Evolutionary conservation across 2,888 invertebrate species (phyloP), one percentile per base, ranked within the genome.

Genomic region (Ochropleura leucogaster): DNA sequence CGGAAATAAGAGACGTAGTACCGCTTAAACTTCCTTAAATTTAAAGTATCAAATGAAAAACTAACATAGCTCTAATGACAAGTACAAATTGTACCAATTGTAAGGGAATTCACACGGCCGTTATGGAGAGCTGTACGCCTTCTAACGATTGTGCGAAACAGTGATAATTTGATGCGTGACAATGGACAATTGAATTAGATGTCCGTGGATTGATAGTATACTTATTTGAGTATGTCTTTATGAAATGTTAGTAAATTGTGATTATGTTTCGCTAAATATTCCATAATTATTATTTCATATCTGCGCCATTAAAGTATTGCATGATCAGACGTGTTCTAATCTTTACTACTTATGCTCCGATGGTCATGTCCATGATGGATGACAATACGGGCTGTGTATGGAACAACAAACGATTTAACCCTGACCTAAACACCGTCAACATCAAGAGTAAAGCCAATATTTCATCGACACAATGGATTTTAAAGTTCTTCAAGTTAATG

Each of bases 111-210:
- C 80, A 74, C 86, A 81, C 80, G 59, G 53, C 75, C 9, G 47
- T 68, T 83, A 66, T 72, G 63, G 74, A 60, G 18, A 55, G 53
- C 64, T 67, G 67, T 68, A 73, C 64, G 62, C 42, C 55, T 68
- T 72, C 66, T 76, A 72, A 80, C 71, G 79, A 77, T 59, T 63
- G 59, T 84, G 83, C 68, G 65, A 84, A 86, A 77, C 66, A 30
- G 65, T 73, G 74, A 69, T 85, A 83, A 86, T 81, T 75, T 76
- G 74, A 68, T 44, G 16, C 44, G 49, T 77, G 76, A 83, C 77
- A 83, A 80, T 86, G 64, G 66, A 83, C 81, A 86, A 85, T 74
- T 78, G 77, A 80, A 86, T 81, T 74, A 79, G 68, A 70, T 47
- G 76, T 74, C 46, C 64, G 30, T 64, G 62, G 40, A 66, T 77